Evolutionary conservation across 1,140 invertebrate genomes (phyloP).

Genomic region (Heliconius melpomene): DNA sequence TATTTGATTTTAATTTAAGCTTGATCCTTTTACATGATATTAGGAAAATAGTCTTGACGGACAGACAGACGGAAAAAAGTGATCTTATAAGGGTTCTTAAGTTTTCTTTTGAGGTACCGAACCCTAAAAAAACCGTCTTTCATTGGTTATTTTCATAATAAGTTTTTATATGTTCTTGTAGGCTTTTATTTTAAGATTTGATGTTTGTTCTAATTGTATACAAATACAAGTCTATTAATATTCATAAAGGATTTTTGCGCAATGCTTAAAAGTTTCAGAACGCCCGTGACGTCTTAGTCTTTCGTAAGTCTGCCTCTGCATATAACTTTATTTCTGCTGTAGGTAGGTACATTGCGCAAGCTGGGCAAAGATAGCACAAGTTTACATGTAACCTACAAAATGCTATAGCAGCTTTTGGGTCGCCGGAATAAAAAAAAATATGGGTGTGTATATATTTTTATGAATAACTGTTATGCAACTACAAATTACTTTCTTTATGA

Average conservation of each 20-base stretch:
- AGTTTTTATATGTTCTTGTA: neutral
- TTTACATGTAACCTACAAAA: slow-evolving; percentile 27
- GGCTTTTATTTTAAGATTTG: neutral
- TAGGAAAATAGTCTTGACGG: too few species aligned
- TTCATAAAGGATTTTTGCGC: slow-evolving; percentile 51
- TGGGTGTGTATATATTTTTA: neutral
- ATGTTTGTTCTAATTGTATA: neutral
- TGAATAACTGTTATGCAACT: neutral
- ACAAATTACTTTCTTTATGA: slow-evolving; percentile 1
- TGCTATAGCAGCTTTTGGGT: neutral
- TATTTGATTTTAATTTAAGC: too few species aligned
- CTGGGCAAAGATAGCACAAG: slow-evolving; percentile 36
- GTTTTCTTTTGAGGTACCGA: too few species aligned
- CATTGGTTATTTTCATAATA: neutral
- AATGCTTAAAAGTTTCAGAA: slow-evolving; percentile 59
- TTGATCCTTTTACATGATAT: too few species aligned
- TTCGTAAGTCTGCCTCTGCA: slow-evolving; percentile 55
- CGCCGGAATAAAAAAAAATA: neutral
- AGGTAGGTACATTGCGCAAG: slow-evolving; percentile 58
- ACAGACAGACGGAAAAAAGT: too few species aligned
- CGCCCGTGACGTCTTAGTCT: slow-evolving; percentile 53
- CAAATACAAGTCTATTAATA: neutral
- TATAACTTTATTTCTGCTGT: slow-evolving; percentile 60
- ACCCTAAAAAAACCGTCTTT: too few species aligned
- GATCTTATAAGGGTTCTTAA: too few species aligned